Evolutionary conservation across 2,113 vertebrate genomes (phyloP).

Genomic region (Peromyscus leucopus): DNA sequence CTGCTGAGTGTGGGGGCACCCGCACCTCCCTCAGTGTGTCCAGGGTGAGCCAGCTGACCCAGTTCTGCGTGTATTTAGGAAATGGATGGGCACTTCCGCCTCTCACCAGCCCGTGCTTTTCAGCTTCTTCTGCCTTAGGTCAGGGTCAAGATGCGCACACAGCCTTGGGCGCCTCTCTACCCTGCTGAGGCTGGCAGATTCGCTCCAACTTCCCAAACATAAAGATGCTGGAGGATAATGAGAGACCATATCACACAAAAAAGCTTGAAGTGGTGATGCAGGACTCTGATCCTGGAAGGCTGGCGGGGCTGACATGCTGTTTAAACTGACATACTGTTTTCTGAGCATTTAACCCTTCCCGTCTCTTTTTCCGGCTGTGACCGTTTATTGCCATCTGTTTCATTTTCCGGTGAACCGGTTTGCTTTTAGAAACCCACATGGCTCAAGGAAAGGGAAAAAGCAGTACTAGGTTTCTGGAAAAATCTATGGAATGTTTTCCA

Average conservation of each 20-base stretch:
- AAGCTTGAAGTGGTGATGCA: not conserved
- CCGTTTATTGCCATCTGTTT: constrained; percentile 3
- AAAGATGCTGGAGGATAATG: not conserved
- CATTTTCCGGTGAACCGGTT: not conserved
- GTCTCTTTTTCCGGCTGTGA: not conserved
- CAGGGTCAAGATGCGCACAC: not conserved
- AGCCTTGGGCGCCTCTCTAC: not conserved
- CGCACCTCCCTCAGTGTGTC: not conserved
- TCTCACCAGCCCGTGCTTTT: not conserved
- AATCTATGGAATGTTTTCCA: constrained; percentile 18
- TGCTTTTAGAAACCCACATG: not conserved
- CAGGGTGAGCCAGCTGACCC: not conserved
- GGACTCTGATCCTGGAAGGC: not conserved
- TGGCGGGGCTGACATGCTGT: not conserved
- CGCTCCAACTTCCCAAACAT: not conserved
- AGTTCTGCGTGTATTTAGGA: not conserved
- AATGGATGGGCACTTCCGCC: not conserved
- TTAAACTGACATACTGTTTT: not conserved
- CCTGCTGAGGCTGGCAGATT: not conserved
- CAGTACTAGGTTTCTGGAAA: not conserved
- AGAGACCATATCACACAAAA: not conserved
- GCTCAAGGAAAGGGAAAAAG: constrained; percentile 44
- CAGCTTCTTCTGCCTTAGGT: not conserved
- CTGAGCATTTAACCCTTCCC: not conserved
- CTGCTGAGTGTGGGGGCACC: not conserved